Base-by-base conservation (phyloP, 2,113 vertebrate species). In the Alethe castanea region DNA sequence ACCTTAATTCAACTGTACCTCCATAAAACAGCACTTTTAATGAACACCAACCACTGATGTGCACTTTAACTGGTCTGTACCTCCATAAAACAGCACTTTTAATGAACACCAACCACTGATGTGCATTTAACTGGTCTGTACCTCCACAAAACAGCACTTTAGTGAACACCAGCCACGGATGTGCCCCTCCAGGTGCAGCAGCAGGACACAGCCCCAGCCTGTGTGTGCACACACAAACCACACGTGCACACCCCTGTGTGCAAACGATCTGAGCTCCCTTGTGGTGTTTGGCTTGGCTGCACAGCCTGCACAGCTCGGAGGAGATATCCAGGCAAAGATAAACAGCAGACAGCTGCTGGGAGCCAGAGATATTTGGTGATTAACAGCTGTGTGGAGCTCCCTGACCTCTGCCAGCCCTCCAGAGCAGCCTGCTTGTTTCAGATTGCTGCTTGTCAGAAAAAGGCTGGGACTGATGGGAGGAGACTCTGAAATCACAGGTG, bases 281-380 rank as follows among this genome's bases (percentile, higher is more conserved):
- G 3, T 7, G 4, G 60, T 97, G 19, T 95, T 97, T 97, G 90
- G 42, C 90, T 97, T 97, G 98, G 98, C 97, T 81, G 97, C 92
- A 92, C 94, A 86, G 96, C 93, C 92, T 83, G 96, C 70, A 28
- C 50, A 52, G 88, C 95, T 57, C 57, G 42, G 6, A 7, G 62
- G 5, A 92, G 92, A 98, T 96, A 97, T 80, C 96, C 94, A 80
- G 89, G 88, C 94, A 74, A 22, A 91, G 92, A 96, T 92, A 97
- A 97, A 95, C 25, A 83, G 5, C 76, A 88, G 97, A 56, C 96
- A 98, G 97, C 97, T 97, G 97, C 96, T 96, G 87, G 94, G 83
- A 97, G 94, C 94, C 97, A 95, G 94, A 88, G 96, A 71, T 60
- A 10, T 74, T 48, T 59, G 96, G 87, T 73, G 86, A 83, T 35